Conservation (phyloP, 2,888 invertebrate species). For the Luffia ferchaultella region DNA sequence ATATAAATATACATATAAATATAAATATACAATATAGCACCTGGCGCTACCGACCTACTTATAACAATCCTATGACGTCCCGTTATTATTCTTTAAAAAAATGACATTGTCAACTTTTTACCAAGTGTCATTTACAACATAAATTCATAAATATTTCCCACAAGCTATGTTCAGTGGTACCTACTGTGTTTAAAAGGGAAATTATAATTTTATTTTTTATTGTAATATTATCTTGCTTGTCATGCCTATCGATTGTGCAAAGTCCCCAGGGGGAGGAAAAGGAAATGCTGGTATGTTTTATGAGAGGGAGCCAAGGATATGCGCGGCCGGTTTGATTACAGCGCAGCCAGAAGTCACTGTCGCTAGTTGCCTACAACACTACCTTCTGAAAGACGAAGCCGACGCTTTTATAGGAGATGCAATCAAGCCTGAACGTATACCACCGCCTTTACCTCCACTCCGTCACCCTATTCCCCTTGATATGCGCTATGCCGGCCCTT, state of each 20-base stretch:
- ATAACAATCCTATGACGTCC: too few relatives aligned
- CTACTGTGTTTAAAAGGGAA: too few relatives aligned
- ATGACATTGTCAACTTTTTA: not conserved
- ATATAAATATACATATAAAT: too few relatives aligned
- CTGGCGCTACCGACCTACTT: too few relatives aligned
- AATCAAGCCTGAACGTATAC: constrained; percentile 32
- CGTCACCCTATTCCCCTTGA: constrained; percentile 33
- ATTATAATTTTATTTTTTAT: not conserved
- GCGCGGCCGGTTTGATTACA: constrained; percentile 43
- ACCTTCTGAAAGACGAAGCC: constrained; percentile 40
- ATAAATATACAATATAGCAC: too few relatives aligned
- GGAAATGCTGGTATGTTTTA: constrained; percentile 43
- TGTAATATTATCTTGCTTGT: not conserved
- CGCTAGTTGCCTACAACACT: constrained; percentile 32
- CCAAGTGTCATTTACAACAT: too few relatives aligned
- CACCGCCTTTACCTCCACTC: constrained; percentile 30
- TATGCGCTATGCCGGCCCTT: constrained; percentile 31
- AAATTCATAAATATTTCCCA: too few relatives aligned
- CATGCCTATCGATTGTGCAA: constrained; percentile 38
- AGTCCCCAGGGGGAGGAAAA: constrained; percentile 41
- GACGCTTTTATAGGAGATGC: constrained; percentile 43
- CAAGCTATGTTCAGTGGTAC: too few relatives aligned
- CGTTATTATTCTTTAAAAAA: not conserved
- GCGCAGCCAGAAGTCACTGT: constrained; percentile 33
- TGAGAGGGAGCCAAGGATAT: constrained; percentile 39